Evolutionary conservation across 2,797 vertebrate species (phyloP).

Genomic region (Pteropus rufus): DNA sequence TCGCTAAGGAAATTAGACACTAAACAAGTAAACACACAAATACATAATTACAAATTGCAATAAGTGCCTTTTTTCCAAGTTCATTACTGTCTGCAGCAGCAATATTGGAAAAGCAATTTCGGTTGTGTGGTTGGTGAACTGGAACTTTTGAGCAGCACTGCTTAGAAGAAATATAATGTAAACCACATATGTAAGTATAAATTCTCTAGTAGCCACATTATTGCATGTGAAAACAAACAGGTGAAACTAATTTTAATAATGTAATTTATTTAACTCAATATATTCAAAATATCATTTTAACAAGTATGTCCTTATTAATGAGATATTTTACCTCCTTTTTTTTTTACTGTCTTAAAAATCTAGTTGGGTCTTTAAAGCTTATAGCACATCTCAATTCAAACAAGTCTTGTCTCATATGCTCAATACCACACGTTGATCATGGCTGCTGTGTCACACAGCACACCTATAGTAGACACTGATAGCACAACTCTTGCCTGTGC

Average conservation of each 20-base stretch:
- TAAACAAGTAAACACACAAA: neutral
- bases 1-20: neutral
- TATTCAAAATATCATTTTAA: neutral
- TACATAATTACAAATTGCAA: neutral
- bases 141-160: neutral
- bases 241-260: neutral
- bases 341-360: neutral
- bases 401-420: neutral
- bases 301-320: neutral
- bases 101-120: neutral
- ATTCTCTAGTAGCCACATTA: neutral
- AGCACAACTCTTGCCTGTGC: neutral
- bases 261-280: neutral
- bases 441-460: too few species aligned
- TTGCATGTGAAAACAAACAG: neutral
- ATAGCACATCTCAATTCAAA: neutral
- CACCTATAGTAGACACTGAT: neutral
- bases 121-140: neutral
- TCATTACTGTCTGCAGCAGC: neutral
- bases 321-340: neutral
- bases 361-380: neutral
- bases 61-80: neutral
- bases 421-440: accelerated
- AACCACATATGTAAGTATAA: neutral
- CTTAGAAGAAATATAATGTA: neutral